These are phyloP conservation scores for Fabriciana adippe DNA, from an alignment of 2,888 invertebrate species.

Conservation along the genomic window DNA sequence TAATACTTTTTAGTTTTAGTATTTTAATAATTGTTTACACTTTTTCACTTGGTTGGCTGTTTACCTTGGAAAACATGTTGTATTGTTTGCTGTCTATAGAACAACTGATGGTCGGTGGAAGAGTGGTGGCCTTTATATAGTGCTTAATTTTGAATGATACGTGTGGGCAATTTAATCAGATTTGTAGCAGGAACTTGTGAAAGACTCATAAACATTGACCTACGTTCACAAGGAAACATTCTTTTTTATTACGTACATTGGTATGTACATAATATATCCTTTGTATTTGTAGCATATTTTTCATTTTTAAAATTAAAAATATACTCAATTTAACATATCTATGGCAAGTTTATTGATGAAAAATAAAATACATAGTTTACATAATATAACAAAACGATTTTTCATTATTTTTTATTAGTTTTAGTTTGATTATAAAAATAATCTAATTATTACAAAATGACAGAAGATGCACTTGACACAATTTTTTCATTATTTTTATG, in stretches of 20 bases:
- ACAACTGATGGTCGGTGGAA: slow-evolving; percentile 42
- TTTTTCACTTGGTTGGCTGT: not conserved
- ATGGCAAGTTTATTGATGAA: no score
- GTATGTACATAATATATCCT: slow-evolving; percentile 11
- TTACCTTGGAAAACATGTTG: slow-evolving; percentile 46
- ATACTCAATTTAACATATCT: no score
- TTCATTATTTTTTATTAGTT: no score
- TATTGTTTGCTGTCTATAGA: slow-evolving; percentile 41
- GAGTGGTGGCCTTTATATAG: slow-evolving; percentile 44
- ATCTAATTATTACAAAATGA: no score
- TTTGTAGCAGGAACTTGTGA: slow-evolving; percentile 42
- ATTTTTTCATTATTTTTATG: no score
- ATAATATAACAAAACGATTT: no score
- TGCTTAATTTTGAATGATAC: slow-evolving; percentile 37
- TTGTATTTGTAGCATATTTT: slow-evolving; percentile 13
- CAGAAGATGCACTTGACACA: no score
- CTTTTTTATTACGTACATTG: slow-evolving; percentile 29
- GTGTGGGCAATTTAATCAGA: slow-evolving; percentile 37
- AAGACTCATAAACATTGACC: slow-evolving; percentile 41
- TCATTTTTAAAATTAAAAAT: not conserved
- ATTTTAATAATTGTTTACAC: not conserved
- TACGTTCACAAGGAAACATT: slow-evolving; percentile 43
- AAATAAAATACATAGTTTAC: no score
- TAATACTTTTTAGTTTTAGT: not conserved
- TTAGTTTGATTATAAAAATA: no score